Evolutionary conservation across 2,888 invertebrate species (phyloP), one percentile per base, ranked within the genome.

Genomic region (Pseudococcus jackbeardsleyi): DNA sequence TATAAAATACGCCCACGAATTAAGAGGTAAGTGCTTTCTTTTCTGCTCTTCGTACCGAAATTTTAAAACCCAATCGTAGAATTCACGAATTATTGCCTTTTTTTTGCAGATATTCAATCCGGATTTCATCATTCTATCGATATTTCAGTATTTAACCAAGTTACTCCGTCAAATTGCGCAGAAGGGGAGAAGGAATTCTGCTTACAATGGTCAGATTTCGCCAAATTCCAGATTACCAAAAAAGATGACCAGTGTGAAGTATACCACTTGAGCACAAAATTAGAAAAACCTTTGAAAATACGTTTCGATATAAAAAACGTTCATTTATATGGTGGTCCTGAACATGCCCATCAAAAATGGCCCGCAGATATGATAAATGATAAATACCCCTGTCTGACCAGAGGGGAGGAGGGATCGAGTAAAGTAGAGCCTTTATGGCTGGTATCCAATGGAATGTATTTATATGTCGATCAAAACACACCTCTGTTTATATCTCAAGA

Each of bases 371-470:
- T 94, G 88, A 91, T 93, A 88, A 91, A 91, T 17, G 90, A 93
- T 8, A 93, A 94, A 89, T 93, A 93, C 90, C 93, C 94, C 0
- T 93, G 94, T 89, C 91, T 94, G 0, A 93, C 94, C 0, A 94
- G 93, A 89, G 93, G 93, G 90, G 91, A 91, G 0, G 92, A 93
- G 89, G 93, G 93, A 90, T 91, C 93, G 0, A 94, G 93, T 0
- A 92, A 94, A 0, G 92, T 93, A 3, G 95, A 95, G 90, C 93
- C 94, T 84, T 95, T 95, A 90, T 95, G 96, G 95, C 92, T 96
- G 26, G 95, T 94, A 90, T 95, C 95, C 0, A 93, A 92, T 17
- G 96, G 96, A 0, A 92, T 93, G 79, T 95, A 94, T 90, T 91
- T 96, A 84, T 93, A 93, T 90, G 94, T 95, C 0, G 93, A 94